These are phyloP conservation scores for Automeris io DNA, from an alignment of 2,888 invertebrate genomes.

Conservation along the genomic window DNA sequence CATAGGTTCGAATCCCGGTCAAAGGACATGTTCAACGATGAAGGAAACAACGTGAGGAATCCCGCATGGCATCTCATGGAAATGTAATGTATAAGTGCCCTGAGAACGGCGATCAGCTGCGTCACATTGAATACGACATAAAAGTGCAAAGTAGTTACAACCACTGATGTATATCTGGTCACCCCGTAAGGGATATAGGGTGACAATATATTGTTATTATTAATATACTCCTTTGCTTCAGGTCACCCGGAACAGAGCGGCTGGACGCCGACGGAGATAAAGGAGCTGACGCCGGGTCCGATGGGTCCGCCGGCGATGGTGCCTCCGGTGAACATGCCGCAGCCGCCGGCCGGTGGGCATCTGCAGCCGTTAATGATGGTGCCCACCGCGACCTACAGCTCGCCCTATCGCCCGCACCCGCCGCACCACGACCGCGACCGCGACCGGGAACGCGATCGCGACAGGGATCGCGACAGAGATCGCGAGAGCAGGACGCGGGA, in stretches of 20 bases:
- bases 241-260: conserved; percentile 63
- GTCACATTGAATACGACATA: too few species aligned
- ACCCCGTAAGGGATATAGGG: too few species aligned
- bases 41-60: too few species aligned
- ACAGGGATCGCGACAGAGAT: conserved; percentile 41
- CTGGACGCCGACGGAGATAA: conserved; percentile 82
- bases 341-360: conserved; percentile 33
- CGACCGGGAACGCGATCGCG: conserved; percentile 65
- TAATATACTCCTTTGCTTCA: too few species aligned
- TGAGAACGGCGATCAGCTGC: too few species aligned
- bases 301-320: conserved; percentile 48
- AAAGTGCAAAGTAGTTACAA: too few species aligned
- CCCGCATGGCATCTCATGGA: too few species aligned
- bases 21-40: too few species aligned
- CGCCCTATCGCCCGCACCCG: conserved; percentile 40
- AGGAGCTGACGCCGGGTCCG: conserved; percentile 82
- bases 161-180: too few species aligned
- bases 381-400: conserved; percentile 42
- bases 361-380: conserved; percentile 35
- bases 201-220: too few species aligned
- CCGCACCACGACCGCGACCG: conserved; percentile 49
- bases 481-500: conserved; percentile 30
- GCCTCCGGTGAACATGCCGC: conserved; percentile 38
- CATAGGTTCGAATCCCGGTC: too few species aligned
- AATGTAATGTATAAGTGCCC: too few species aligned